Conservation (phyloP, 1,140 invertebrate genomes). For the Saxidomus purpurata region DNA sequence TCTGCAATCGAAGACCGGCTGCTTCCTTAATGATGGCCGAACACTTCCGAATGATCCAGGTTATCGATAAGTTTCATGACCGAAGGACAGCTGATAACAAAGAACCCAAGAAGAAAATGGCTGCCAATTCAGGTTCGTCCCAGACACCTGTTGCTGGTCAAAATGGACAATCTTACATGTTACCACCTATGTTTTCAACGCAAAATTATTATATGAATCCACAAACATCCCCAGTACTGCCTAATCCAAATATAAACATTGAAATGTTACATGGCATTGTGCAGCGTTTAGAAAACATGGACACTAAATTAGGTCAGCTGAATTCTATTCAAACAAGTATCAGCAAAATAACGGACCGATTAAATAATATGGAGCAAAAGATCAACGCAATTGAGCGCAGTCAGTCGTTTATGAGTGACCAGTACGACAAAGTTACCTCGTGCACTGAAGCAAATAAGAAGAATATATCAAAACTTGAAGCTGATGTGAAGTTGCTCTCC, state of each 20-base stretch:
- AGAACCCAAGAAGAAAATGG: background rate
- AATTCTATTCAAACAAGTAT: background rate
- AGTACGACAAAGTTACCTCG: background rate
- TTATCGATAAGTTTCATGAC: too few species aligned
- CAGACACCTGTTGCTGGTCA: background rate
- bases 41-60: too few species aligned
- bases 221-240: background rate
- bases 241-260: background rate
- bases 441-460: background rate
- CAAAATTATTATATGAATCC: background rate
- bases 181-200: background rate
- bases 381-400: constrained; percentile 8
- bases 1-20: too few species aligned
- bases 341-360: background rate
- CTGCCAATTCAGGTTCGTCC: background rate
- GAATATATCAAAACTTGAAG: background rate
- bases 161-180: background rate
- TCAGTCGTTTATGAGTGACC: background rate
- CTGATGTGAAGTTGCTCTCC: background rate
- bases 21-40: too few species aligned
- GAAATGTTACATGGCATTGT: constrained; percentile 17
- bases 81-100: too few species aligned
- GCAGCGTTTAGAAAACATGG: constrained; percentile 19
- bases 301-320: background rate
- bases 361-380: constrained; percentile 22